Evolutionary conservation across 2,113 vertebrate genomes (phyloP).

Genomic region (Labeo rohita): DNA sequence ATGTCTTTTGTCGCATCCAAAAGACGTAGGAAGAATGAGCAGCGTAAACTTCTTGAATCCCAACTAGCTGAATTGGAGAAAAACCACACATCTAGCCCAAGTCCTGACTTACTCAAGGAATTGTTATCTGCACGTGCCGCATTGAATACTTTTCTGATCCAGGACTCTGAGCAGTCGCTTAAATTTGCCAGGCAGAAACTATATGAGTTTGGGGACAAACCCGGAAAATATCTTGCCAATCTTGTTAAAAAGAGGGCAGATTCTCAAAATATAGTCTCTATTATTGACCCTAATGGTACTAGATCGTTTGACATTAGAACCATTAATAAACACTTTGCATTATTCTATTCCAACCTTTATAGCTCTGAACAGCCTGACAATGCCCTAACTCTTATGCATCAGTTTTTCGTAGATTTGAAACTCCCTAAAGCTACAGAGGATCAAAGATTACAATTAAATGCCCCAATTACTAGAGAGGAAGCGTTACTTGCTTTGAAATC

Average conservation of each 20-base stretch:
- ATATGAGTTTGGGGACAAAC: conserved; percentile 27
- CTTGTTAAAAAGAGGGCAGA: conserved; percentile 11
- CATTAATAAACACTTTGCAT: conserved; percentile 30
- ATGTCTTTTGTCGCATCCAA: too few relatives aligned
- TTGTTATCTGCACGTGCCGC: too few relatives aligned
- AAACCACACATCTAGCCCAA: too few relatives aligned
- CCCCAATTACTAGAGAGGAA: conserved; percentile 25
- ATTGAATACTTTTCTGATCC: too few relatives aligned
- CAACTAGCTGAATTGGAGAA: too few relatives aligned
- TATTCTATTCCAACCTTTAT: conserved; percentile 24
- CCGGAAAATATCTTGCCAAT: conserved; percentile 25
- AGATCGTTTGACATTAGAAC: conserved; percentile 3
- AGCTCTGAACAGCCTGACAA: conserved; percentile 10
- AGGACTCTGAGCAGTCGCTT: too few relatives aligned
- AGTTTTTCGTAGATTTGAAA: not conserved
- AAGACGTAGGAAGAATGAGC: too few relatives aligned
- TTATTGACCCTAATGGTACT: not conserved
- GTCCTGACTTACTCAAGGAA: too few relatives aligned
- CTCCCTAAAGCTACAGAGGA: not conserved
- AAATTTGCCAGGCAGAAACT: conserved; percentile 2
- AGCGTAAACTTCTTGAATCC: too few relatives aligned
- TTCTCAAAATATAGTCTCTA: not conserved
- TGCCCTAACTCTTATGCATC: not conserved
- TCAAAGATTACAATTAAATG: not conserved
- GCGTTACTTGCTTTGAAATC: not conserved